Conservation (phyloP, 30 jellyfish, hydroid and myxozoan genomes). For the Hydractinia echinata region DNA sequence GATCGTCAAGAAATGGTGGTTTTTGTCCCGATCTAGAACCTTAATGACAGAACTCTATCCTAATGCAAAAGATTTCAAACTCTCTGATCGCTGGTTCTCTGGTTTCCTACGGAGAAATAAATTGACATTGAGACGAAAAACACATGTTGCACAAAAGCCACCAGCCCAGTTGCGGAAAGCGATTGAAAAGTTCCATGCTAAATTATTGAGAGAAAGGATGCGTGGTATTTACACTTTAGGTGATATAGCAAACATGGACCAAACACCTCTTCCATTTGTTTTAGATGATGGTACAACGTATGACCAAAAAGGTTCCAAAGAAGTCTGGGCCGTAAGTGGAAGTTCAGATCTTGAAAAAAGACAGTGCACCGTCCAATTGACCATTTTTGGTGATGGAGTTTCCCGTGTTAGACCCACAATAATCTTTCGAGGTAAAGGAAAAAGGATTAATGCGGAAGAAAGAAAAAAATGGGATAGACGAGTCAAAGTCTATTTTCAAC, state of each 20-base stretch:
- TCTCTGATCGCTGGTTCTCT: conserved; percentile 12
- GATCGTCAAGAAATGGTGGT: conserved; percentile 7
- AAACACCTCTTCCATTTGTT: background rate
- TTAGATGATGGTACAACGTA: conserved; percentile 1
- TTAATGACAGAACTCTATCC: no score
- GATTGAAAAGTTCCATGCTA: no score
- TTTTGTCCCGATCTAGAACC: conserved; percentile 10
- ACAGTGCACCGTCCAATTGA: conserved; percentile 1
- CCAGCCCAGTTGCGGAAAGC: no score
- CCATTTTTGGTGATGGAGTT: background rate
- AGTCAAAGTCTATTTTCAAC: conserved; percentile 8
- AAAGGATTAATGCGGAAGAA: conserved; percentile 6
- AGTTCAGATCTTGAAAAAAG: background rate
- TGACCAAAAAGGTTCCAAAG: background rate
- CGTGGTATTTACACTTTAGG: background rate
- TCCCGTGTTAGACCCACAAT: no score
- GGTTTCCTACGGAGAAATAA: conserved; percentile 1
- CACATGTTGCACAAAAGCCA: conserved; percentile 5
- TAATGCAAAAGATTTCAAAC: background rate
- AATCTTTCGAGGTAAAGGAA: background rate
- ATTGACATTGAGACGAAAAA: background rate
- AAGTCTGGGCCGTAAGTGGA: background rate
- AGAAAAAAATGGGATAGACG: conserved; percentile 6
- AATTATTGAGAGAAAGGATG: background rate
- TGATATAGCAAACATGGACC: background rate